Conservation (phyloP, 2,888 invertebrate species). For the Chrysolina oricalcia region DNA sequence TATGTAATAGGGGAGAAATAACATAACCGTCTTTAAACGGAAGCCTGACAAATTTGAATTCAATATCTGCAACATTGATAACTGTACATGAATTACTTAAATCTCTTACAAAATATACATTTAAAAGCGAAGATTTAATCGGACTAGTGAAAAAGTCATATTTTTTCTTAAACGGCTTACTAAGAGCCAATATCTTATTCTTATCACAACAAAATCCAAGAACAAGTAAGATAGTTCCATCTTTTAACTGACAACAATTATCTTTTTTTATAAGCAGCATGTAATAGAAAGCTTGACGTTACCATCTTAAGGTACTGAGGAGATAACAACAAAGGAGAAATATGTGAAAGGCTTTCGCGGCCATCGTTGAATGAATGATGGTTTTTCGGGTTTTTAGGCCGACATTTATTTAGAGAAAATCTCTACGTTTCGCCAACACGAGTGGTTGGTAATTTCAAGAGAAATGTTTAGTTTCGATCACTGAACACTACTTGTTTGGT, state of each 20-base stretch:
- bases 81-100: background rate
- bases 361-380: no score
- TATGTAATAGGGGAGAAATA: slow-evolving; percentile 30
- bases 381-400: no score
- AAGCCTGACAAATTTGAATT: slow-evolving; percentile 25
- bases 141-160: slow-evolving; percentile 20
- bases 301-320: slow-evolving; percentile 27
- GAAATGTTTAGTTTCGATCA: no score
- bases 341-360: no score
- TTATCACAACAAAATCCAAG: slow-evolving; percentile 11
- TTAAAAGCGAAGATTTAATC: slow-evolving; percentile 1
- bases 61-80: background rate
- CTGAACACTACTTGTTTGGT: no score
- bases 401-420: no score
- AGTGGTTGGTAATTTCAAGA: no score
- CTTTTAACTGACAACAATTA: slow-evolving; percentile 29
- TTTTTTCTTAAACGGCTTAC: slow-evolving; percentile 18
- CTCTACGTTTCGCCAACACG: no score
- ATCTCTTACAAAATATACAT: slow-evolving; percentile 11
- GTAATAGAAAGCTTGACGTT: slow-evolving; percentile 15
- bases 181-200: slow-evolving; percentile 3
- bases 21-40: slow-evolving; percentile 28
- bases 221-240: slow-evolving; percentile 22
- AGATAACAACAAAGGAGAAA: slow-evolving; percentile 17
- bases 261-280: slow-evolving; percentile 26